Evolutionary conservation across 2,113 vertebrate genomes (phyloP), one percentile per base, ranked within the genome.

Genomic region (Gopherus flavomarginatus): DNA sequence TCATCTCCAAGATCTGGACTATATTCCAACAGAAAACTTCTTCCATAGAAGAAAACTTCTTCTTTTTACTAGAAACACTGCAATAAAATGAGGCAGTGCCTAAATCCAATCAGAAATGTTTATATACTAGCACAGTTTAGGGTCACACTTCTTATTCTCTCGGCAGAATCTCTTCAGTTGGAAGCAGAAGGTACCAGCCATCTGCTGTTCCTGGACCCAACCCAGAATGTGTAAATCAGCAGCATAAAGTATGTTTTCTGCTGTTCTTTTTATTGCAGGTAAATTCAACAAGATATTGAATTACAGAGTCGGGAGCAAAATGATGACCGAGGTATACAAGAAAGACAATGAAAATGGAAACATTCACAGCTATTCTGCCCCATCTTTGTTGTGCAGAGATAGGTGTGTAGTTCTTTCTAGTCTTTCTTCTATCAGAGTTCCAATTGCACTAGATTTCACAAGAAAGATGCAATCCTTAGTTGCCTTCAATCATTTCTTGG

Each of bases 91-190:
- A n/a, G 44, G 26, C 5, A 54, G 10, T 53, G 4, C 56, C 77
- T 84, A 81, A 12, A n/a, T 12, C 11, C 12, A 35, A 6, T 27
- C 87, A 75, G 38, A 83, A 90, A 88, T 42, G 80, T 3, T 3
- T 5, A 3, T 44, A 1, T n/a, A 16, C 0, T 65, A 13, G 1
- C 35, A 4, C 3, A 83, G 44, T 27, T 22, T 44, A 65, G 57
- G 5, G 13, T 8, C 44, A 29, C 4, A 52, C 44, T 83, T n/a
- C 19, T 69, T 38, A n/a, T 69, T 69, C 16, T n/a, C 78, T 50
- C 54, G 47, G 72, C 31, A n/a, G 29, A 50, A 11, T 72, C 0
- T 53, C 57, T 72, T 89, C 35, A 69, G 57, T 81, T 14, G 11
- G n/a, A 53, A 44, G 11, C 13, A 27, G 16, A 21, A 50, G 35